Base-by-base conservation (phyloP, 2,888 invertebrate species). In the Conus canariensis region DNA sequence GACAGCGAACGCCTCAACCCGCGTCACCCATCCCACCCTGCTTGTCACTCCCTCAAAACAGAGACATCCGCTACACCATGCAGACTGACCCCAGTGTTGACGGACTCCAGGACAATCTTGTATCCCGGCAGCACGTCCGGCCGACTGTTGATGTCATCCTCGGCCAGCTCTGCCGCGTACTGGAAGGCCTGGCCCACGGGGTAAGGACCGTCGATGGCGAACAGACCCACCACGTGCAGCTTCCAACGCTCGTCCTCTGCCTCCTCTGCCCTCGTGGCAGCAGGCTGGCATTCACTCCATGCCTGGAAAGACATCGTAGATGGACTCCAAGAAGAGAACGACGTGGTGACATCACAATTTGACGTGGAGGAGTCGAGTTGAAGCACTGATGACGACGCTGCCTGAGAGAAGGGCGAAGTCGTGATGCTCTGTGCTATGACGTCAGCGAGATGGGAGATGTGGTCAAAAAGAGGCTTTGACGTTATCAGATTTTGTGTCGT, bases 111-210 rank as follows among this genome's bases (percentile, higher is more conserved):
- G 30, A 89, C 83, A 14, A 93, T 67, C 19, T 86, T 90, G 90
- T 93, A 92, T 12, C 92, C 92, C 7, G 91, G 91, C 19, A 93
- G 91, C 10, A 93, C 88, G 88, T 93, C 92, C 0, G 87, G 9
- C 10, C 91, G 77, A 6, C 87, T 77, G 91, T 93, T 93, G 90
- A 93, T 91, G 89, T 92, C 92, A 10, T 64, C 64, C 14, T 91
- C 89, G 8, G 91, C 85, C 14, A 92, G 93, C 74, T 93, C 80
- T 6, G 92, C 92, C 1, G 93, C 93, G 9, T 90, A 77, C 59
- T 92, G 88, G 58, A 91, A 91, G 7, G 90, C 85, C 19, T n/a
- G 6, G 4, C 91, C 91, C 3, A 91, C 91, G 6, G 91, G 91
- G 70, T 92, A 92, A 12, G 64, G 8, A 6, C 85, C 85, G 25